These are phyloP conservation scores for Coccyzus lansbergi DNA, from an alignment of 2,797 vertebrate species.

Conservation along the genomic window DNA sequence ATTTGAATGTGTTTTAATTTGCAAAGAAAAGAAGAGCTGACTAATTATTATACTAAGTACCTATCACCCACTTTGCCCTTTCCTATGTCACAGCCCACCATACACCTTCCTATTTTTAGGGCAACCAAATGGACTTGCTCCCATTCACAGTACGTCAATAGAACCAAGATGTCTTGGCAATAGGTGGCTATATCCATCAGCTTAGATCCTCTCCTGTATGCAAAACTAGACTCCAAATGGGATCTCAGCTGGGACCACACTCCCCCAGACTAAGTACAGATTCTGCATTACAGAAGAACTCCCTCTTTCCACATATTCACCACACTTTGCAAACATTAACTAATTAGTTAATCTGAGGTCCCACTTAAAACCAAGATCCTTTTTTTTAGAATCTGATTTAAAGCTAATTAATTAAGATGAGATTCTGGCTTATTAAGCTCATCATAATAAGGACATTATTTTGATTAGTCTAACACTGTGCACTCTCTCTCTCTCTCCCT, in stretches of 20 bases:
- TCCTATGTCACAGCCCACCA: not conserved
- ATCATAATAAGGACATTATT: slow-evolving; percentile 29
- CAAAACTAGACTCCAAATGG: not conserved
- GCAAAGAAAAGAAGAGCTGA: not conserved
- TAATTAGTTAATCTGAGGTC: slow-evolving; percentile 56
- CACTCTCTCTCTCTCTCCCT: not conserved
- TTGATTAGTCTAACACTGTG: slow-evolving; percentile 12
- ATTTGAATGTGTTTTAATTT: not conserved
- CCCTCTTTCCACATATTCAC: not conserved
- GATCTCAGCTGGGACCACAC: not conserved
- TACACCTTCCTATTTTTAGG: not conserved
- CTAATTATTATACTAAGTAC: not conserved
- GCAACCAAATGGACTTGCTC: not conserved
- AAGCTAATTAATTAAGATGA: slow-evolving; percentile 56
- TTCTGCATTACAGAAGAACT: not conserved
- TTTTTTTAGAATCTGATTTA: slow-evolving; percentile 58
- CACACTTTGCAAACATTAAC: slow-evolving; percentile 56
- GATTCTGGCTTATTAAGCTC: slow-evolving; percentile 45
- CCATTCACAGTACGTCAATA: not conserved
- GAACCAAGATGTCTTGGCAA: not conserved
- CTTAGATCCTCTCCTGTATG: not conserved
- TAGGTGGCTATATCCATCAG: not conserved
- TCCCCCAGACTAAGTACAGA: not conserved
- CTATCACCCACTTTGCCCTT: not conserved
- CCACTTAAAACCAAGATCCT: slow-evolving; percentile 20